These are phyloP conservation scores for Boloria euphrosyne DNA, from an alignment of 2,888 invertebrate genomes.

Conservation along the genomic window DNA sequence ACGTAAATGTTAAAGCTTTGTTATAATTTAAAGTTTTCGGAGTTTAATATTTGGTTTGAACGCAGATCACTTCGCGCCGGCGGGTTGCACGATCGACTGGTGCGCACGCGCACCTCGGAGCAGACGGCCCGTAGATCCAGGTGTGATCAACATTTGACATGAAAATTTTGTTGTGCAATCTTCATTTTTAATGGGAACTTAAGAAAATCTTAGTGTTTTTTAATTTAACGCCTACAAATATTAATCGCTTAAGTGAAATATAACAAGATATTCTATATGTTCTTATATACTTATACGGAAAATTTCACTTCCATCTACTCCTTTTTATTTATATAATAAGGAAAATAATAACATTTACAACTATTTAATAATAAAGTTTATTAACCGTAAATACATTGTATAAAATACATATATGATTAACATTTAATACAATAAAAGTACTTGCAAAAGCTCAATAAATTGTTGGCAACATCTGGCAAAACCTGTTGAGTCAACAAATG, in stretches of 20 bases:
- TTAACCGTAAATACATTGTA: background rate
- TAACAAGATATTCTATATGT: too few relatives aligned
- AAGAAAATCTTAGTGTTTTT: background rate
- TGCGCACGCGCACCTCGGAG: conserved; percentile 69
- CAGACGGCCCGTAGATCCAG: conserved; percentile 58
- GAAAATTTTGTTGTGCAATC: background rate
- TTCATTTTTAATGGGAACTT: background rate
- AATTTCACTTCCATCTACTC: too few relatives aligned
- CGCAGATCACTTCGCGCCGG: conserved; percentile 58
- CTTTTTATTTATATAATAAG: too few relatives aligned
- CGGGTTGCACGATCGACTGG: conserved; percentile 73
- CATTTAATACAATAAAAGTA: conserved; percentile 4
- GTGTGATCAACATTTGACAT: conserved; percentile 55
- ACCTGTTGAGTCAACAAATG: conserved; percentile 77
- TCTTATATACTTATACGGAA: too few relatives aligned
- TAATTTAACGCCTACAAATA: too few relatives aligned
- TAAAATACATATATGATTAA: background rate
- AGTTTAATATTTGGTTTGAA: conserved; percentile 34
- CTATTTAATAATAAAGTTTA: too few relatives aligned
- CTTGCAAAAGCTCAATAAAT: conserved; percentile 43
- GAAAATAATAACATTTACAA: too few relatives aligned
- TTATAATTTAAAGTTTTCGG: conserved; percentile 13
- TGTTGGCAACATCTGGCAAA: conserved; percentile 59
- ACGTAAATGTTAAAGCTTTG: conserved; percentile 28
- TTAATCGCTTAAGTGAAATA: too few relatives aligned